Conservation (phyloP, 1,140 invertebrate genomes). For the Zaprionus davidi region DNA sequence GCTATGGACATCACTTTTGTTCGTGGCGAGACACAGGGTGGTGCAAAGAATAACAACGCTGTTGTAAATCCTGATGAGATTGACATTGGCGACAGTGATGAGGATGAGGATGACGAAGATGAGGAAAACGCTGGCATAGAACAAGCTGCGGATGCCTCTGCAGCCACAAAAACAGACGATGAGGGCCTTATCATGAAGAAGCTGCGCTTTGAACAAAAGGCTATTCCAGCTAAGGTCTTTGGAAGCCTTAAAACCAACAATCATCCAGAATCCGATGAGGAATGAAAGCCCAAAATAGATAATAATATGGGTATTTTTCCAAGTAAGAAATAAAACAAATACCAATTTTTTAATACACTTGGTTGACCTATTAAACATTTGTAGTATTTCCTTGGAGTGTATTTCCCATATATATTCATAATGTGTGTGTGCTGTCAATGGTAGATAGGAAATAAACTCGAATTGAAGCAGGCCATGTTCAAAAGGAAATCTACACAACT, state of each 20-base stretch:
- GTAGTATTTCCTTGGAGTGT: too few relatives aligned
- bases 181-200: slow-evolving; percentile 86
- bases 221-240: slow-evolving; percentile 94
- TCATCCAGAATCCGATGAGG: slow-evolving; percentile 62
- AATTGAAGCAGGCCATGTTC: slow-evolving; percentile 20
- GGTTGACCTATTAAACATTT: too few relatives aligned
- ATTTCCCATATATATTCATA: too few relatives aligned
- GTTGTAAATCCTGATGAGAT: slow-evolving; percentile 98
- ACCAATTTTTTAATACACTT: neutral
- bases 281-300: slow-evolving; percentile 23
- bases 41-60: slow-evolving; percentile 86
- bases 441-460: neutral
- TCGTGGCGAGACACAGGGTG: slow-evolving; percentile 93
- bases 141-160: slow-evolving; percentile 84
- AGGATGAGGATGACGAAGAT: slow-evolving; percentile 88
- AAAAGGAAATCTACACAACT: neutral
- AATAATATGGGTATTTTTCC: neutral
- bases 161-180: slow-evolving; percentile 64
- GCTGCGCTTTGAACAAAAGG: slow-evolving; percentile 91
- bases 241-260: slow-evolving; percentile 87
- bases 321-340: neutral
- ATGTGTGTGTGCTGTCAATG: too few relatives aligned
- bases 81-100: slow-evolving; percentile 93
- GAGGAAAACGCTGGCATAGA: slow-evolving; percentile 85
- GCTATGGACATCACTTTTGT: slow-evolving; percentile 91